Evolutionary conservation across 2,797 vertebrate genomes (phyloP).

Genomic region (Gallinago nigripennis): DNA sequence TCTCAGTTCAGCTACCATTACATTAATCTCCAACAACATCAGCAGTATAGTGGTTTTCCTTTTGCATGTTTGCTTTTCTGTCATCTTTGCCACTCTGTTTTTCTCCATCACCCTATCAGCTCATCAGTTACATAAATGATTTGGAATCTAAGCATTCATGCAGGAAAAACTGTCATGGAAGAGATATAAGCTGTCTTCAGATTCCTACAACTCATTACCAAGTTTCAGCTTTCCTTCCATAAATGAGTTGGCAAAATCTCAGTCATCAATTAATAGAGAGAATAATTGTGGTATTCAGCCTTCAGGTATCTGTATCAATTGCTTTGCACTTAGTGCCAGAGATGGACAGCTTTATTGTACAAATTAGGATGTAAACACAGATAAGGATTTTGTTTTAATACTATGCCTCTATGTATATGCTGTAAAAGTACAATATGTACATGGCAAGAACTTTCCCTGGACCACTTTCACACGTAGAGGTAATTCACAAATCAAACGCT

Average conservation of each 20-base stretch:
- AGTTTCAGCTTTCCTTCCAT: not conserved
- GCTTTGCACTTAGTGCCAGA: not conserved
- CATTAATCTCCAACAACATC: not conserved
- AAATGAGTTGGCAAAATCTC: not conserved
- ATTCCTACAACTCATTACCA: not conserved
- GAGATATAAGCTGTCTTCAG: not conserved
- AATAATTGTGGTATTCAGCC: not conserved
- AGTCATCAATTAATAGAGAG: not conserved
- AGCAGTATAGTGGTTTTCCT: not conserved
- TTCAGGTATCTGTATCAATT: not conserved
- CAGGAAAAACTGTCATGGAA: not conserved
- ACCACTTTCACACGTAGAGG: not conserved
- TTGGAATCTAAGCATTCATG: not conserved
- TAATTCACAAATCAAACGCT: not conserved
- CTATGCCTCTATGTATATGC: fast-evolving
- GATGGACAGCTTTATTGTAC: not conserved
- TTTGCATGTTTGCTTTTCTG: not conserved
- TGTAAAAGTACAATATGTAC: not conserved
- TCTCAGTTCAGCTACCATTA: not conserved
- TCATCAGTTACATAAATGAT: fast-evolving
- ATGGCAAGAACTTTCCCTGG: not conserved
- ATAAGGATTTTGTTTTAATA: not conserved
- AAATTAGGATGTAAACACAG: not conserved
- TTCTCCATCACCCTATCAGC: not conserved
- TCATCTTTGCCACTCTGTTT: not conserved